Evolutionary conservation across 1,140 invertebrate species (phyloP), one percentile per base, ranked within the genome.

Genomic region (Ostrea denselamellosa): DNA sequence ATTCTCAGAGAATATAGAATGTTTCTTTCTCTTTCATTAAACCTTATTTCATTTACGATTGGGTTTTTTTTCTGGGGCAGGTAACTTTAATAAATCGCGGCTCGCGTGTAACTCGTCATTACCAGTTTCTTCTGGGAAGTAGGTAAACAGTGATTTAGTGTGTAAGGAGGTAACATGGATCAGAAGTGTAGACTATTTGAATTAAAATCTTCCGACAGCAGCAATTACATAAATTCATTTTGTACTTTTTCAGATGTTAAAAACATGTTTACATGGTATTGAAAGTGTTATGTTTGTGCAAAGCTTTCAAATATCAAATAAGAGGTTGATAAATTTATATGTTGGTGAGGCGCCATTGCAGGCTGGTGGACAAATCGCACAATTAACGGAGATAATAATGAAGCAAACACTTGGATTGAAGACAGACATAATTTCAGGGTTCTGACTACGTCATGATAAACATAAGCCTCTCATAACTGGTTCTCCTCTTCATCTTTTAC

Each of bases 301-400:
- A 77, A 34, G 68, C 68, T 77, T 77, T 34, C 22, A 77, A 28
- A 77, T 34, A 77, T 77, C 28, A 77, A 25, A 77, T 77, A 77
- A 77, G 68, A 77, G 68, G 25, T 77, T 77, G 28, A 77, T 77
- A 34, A 77, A 77, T 77, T 77, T 77, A 25, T 77, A 12, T 34
- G 68, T 34, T 77, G 8, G 22, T 44, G 14, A 77, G 68, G 68
- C 68, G 68, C 68, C 68, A 25, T 28, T 12, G 68, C 2, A 14
- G 14, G 68, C 9, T 34, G 34, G 68, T 28, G 25, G 68, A 77
- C 68, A 77, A 28, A 34, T 17, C 22, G 28, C 28, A 28, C 28
- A 28, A 77, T 77, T 77, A 34, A 77, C 28, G 14, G 25, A 9
- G 22, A 77, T 14, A 25, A 77, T 77, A 28, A 28, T 12, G 25